A percentile compares a stretch with the other conserved stretches of the same genome.
Conservation (phyloP, 2,888 invertebrate genomes). For the Aphidius colemani region DNA sequence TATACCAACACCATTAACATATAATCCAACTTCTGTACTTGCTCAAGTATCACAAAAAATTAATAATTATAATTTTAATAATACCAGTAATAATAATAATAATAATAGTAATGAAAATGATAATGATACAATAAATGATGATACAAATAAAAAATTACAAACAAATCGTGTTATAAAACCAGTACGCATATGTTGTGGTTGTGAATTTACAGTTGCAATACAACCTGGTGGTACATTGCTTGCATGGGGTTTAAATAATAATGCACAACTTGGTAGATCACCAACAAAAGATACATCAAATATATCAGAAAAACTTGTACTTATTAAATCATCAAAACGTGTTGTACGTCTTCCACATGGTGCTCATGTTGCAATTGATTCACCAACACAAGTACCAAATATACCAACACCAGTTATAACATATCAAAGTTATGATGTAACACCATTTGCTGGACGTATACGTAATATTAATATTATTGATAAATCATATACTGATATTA, state of each 20-base stretch:
- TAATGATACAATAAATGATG: slow-evolving; percentile 27
- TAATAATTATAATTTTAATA: slow-evolving; percentile 34
- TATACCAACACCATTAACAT: slow-evolving; percentile 65
- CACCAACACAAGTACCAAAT: slow-evolving; percentile 58
- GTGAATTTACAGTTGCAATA: slow-evolving; percentile 77
- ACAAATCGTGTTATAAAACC: slow-evolving; percentile 51
- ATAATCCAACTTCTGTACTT: slow-evolving; percentile 55
- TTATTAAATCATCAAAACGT: slow-evolving; percentile 75
- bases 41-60: slow-evolving; percentile 47
- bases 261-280: slow-evolving; percentile 67
- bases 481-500: slow-evolving; percentile 49
- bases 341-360: slow-evolving; percentile 70
- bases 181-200: slow-evolving; percentile 69
- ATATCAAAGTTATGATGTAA: slow-evolving; percentile 54
- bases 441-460: slow-evolving; percentile 49
- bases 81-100: slow-evolving; percentile 5
- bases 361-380: slow-evolving; percentile 52
- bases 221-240: slow-evolving; percentile 67
- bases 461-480: slow-evolving; percentile 53
- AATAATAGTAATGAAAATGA: slow-evolving; percentile 30
- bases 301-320: slow-evolving; percentile 65
- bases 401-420: slow-evolving; percentile 58
- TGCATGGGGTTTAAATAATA: slow-evolving; percentile 76
- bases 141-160: slow-evolving; percentile 39
- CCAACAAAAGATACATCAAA: slow-evolving; percentile 65